These are phyloP conservation scores for Carassius carassius DNA, from an alignment of 2,113 vertebrate genomes.

Conservation along the genomic window DNA sequence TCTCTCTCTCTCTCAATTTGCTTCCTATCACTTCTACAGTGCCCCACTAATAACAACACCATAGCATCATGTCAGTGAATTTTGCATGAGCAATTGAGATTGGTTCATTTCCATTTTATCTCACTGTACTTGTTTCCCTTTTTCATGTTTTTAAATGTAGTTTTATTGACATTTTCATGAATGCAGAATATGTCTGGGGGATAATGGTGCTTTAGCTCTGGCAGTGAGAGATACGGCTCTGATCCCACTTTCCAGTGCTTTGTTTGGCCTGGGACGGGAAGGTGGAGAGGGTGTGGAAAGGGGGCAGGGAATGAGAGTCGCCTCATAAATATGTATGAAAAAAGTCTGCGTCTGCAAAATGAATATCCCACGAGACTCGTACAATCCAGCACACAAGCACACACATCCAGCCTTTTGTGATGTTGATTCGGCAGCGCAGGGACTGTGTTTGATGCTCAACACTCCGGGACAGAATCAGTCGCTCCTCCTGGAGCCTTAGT, in stretches of 20 bases:
- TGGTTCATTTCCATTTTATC: no score
- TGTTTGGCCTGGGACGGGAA: constrained; percentile 26
- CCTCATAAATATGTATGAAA: constrained; percentile 55
- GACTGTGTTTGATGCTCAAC: constrained; percentile 22
- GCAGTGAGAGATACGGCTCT: constrained; percentile 13
- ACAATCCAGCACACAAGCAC: not conserved
- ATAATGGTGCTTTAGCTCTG: constrained; percentile 2
- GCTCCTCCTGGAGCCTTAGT: not conserved
- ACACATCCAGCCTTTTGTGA: not conserved
- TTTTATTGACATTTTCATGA: not conserved
- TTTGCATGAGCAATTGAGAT: not conserved
- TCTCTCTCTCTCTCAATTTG: no score
- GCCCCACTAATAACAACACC: no score
- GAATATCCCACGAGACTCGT: not conserved
- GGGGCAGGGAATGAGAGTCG: constrained; percentile 17
- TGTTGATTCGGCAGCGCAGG: not conserved
- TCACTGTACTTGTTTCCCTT: no score
- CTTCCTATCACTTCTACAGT: no score
- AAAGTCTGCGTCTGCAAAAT: constrained; percentile 13
- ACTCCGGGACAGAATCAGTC: not conserved
- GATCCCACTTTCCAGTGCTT: constrained; percentile 25
- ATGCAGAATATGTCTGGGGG: not conserved
- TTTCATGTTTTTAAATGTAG: not conserved
- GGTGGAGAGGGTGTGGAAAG: constrained; percentile 4
- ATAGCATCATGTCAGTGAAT: not conserved